Percentiles rank a stretch among this genome's conserved stretches.
Evolutionary conservation across 2,113 vertebrate genomes (phyloP).

Genomic region (Andinoacara biseriatus): DNA sequence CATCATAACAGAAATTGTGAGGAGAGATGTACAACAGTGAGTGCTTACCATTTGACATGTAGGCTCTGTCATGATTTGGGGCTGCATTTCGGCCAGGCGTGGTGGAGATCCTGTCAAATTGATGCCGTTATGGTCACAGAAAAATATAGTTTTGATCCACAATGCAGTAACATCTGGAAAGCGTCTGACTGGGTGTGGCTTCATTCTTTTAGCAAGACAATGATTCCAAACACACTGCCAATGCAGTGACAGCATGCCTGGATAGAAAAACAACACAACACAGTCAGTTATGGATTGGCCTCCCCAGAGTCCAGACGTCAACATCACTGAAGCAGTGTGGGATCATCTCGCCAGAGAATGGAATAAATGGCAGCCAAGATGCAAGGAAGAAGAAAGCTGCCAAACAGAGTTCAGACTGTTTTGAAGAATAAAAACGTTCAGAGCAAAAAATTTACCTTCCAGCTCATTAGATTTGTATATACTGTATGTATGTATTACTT

Average conservation of each 20-base stretch:
- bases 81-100: background rate
- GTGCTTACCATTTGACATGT: background rate
- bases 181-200: background rate
- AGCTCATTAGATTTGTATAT: background rate
- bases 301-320: too few relatives aligned
- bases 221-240: too few relatives aligned
- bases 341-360: too few relatives aligned
- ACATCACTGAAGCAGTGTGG: too few relatives aligned
- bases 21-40: background rate
- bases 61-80: background rate
- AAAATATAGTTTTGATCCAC: background rate
- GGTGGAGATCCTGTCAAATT: background rate
- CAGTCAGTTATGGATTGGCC: too few relatives aligned
- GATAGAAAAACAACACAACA: background rate
- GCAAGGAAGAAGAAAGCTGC: constrained; percentile 1
- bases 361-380: background rate
- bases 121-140: background rate
- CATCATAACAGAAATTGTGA: background rate
- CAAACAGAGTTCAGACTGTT: background rate
- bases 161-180: background rate
- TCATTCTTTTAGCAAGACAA: background rate
- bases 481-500: too few relatives aligned
- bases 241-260: too few relatives aligned
- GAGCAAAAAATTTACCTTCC: background rate
- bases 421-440: background rate